Conservation (phyloP, 2,888 invertebrate species). For the Empis stercorea region DNA sequence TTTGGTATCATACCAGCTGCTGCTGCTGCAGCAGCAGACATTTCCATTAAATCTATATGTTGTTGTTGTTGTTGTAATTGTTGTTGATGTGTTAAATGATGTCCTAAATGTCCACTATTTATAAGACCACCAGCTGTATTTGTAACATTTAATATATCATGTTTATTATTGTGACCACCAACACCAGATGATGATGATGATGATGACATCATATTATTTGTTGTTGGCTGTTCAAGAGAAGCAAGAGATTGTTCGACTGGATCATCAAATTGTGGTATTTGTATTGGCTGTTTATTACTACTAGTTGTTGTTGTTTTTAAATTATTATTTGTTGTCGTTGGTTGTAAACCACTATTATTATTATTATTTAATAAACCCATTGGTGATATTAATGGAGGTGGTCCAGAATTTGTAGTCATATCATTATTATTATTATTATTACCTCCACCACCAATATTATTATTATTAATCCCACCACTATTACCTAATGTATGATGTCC, state of each 20-base stretch:
- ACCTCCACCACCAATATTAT: constrained; percentile 15
- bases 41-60: constrained; percentile 37
- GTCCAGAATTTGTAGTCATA: constrained; percentile 11
- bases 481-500: not conserved
- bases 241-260: constrained; percentile 59
- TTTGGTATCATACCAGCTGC: constrained; percentile 14
- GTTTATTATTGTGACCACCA: constrained; percentile 9
- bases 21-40: constrained; percentile 25
- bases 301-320: not conserved
- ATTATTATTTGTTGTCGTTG: constrained; percentile 9
- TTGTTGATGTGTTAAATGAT: constrained; percentile 13
- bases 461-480: not conserved
- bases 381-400: constrained; percentile 11
- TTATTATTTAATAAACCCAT: constrained; percentile 3
- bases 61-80: constrained; percentile 34
- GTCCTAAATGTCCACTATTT: not conserved
- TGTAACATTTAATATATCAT: not conserved
- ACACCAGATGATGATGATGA: constrained; percentile 22
- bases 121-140: not conserved
- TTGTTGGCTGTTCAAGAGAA: constrained; percentile 49
- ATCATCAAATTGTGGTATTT: constrained; percentile 44
- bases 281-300: constrained; percentile 28
- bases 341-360: constrained; percentile 5
- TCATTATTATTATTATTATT: too few species aligned
- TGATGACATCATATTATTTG: constrained; percentile 33